Evolutionary conservation across 2,888 invertebrate genomes (phyloP), one percentile per base, ranked within the genome.

Genomic region (Epirrhoe alternata): DNA sequence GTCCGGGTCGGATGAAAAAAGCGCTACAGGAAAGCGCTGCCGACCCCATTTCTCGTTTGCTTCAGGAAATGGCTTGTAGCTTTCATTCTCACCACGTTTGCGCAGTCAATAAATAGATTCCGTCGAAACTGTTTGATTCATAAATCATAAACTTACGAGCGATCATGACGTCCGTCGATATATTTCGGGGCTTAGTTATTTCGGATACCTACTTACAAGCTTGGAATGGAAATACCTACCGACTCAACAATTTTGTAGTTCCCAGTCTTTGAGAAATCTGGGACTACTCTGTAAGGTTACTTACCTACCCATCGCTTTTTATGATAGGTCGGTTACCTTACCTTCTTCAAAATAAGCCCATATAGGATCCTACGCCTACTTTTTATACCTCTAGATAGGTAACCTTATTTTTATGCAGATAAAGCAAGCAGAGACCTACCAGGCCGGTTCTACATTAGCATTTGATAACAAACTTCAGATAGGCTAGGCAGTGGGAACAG

Each of bases 41-140:
- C 89, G 90, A 85, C 89, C 91, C 88, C 89, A 88, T 90, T 92
- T 88, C 91, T 81, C 85, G 55, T 62, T 56, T 76, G 76, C 81
- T 86, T 86, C 90, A 90, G 92, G 92, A 92, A 92, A 90, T 84
- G 84, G 79, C 81, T 84, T 85, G 82, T 86, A 88, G 88, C 88
- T 88, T 90, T 90, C 90, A 87, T 86, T 54, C 86, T 77, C 83
- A 75, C 78, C 50, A 84, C 88, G 90, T 89, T 90, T 87, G 89
- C 86, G 85, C 61, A 86, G 85, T 88, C 90, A 89, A 90, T 91
- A 90, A 68, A 92, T 91, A 91, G 90, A 90, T 83, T 85, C 79
- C 80, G 84, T 84, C 81, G 79, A 74, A 76, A 78, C 84, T 81
- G 84, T 83, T 79, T 79, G 79, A 80, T 83, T 82, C 81, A 83